These are phyloP conservation scores for Trachythela sp. DNA, from an alignment of 64 coral and sea anemone species.

Conservation along the genomic window DNA sequence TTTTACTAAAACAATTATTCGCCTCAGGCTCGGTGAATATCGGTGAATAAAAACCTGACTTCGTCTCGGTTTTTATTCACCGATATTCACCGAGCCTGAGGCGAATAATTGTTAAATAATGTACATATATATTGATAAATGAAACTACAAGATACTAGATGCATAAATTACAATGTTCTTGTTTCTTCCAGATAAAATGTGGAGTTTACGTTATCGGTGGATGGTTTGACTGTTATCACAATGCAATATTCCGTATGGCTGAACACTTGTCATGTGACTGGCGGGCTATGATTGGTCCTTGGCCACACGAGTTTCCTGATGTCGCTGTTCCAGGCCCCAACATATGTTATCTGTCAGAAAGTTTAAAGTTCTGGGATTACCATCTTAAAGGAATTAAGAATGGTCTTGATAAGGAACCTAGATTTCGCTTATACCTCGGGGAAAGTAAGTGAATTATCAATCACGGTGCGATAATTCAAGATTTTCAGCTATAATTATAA, in stretches of 20 bases:
- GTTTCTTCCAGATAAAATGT: slow-evolving; percentile 21
- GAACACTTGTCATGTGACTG: slow-evolving; percentile 57
- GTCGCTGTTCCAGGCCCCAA: slow-evolving; percentile 38
- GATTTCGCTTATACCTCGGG: slow-evolving; percentile 51
- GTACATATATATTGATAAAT: no score
- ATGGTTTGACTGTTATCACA: slow-evolving; percentile 59
- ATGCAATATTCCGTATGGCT: slow-evolving; percentile 71
- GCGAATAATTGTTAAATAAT: no score
- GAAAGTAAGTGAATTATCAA: slow-evolving; percentile 36
- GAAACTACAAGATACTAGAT: no score
- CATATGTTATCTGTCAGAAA: slow-evolving; percentile 58
- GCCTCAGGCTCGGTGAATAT: no score
- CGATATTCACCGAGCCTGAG: no score
- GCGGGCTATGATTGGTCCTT: slow-evolving; percentile 55
- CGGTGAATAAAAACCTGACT: no score
- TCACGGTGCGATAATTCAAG: no score
- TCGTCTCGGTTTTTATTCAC: no score
- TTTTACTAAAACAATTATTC: no score
- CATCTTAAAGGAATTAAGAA: slow-evolving; percentile 60
- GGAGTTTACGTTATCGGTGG: slow-evolving; percentile 66
- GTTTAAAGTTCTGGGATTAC: slow-evolving; percentile 59
- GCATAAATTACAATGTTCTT: no score
- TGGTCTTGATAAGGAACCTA: slow-evolving; percentile 59
- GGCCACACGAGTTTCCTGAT: slow-evolving; percentile 64
- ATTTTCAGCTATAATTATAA: no score